A percentile compares a stretch with the other conserved stretches of the same genome.
Conservation (phyloP, 2,888 invertebrate species). For the Hydrotaea diabolus region DNA sequence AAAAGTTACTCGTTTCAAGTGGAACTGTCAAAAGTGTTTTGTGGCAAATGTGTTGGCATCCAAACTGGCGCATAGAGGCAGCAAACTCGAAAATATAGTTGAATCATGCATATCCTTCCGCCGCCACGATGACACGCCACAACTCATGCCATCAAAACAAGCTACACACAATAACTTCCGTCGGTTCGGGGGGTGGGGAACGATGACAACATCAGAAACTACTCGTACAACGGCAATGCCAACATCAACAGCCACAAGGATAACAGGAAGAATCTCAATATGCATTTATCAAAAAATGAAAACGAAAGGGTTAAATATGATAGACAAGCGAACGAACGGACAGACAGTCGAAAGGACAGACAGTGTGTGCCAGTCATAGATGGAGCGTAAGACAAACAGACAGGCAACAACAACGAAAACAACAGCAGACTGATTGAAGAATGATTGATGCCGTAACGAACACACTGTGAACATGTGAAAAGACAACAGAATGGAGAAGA, state of each 20-base stretch:
- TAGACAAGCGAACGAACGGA: neutral
- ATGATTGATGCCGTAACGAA: neutral
- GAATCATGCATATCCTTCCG: constrained; percentile 14
- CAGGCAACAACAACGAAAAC: neutral
- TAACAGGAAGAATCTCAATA: constrained; percentile 3
- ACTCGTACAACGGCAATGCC: neutral
- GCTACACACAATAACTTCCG: neutral
- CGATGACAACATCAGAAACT: neutral
- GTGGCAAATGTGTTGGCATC: constrained; percentile 1
- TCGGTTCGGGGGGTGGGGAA: neutral
- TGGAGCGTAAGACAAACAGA: neutral
- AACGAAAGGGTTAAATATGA: constrained; percentile 17
- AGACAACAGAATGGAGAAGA: too few species aligned
- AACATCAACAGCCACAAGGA: neutral
- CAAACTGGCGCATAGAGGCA: neutral
- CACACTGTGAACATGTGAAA: neutral
- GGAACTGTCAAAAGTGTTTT: constrained; percentile 22
- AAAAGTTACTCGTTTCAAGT: neutral
- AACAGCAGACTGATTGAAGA: neutral
- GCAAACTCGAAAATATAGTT: neutral
- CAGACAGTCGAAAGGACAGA: neutral
- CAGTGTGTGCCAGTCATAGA: neutral
- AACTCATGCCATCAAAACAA: neutral
- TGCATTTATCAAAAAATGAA: constrained; percentile 13
- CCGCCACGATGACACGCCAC: neutral